These are phyloP conservation scores for Tipula confusa DNA, from an alignment of 2,888 invertebrate genomes.

Conservation along the genomic window DNA sequence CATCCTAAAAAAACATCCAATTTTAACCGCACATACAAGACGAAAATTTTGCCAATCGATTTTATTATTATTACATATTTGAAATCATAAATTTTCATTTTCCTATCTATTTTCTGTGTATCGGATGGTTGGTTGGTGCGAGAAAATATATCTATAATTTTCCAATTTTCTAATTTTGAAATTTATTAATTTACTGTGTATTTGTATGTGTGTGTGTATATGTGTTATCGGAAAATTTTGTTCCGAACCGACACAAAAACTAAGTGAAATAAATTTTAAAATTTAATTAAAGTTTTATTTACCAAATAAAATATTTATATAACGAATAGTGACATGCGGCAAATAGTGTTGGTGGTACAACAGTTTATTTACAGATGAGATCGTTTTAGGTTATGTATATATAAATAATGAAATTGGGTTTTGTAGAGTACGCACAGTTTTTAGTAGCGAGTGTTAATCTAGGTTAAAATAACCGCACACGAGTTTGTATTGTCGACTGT, in stretches of 20 bases:
- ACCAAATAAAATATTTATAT: background rate
- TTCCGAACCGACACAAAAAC: background rate
- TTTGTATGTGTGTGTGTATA: background rate
- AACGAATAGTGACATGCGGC: conserved; percentile 6
- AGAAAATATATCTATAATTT: conserved; percentile 1
- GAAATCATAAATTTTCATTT: background rate
- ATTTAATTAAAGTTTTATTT: background rate
- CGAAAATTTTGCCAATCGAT: background rate
- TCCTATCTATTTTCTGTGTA: background rate
- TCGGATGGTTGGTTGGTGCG: background rate
- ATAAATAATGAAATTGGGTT: too few species aligned
- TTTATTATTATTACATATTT: conserved; percentile 8
- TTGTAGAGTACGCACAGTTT: too few species aligned
- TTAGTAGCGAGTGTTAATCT: too few species aligned
- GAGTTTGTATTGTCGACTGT: too few species aligned
- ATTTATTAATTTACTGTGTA: background rate
- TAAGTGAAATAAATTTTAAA: background rate
- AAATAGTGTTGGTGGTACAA: background rate
- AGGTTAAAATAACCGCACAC: too few species aligned
- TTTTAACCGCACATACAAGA: background rate
- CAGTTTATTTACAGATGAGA: background rate
- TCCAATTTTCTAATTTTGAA: conserved; percentile 16
- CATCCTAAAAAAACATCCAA: background rate
- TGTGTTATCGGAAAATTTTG: background rate
- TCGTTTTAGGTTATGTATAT: background rate